Evolutionary conservation across 2,888 invertebrate genomes (phyloP), one percentile per base, ranked within the genome.

Genomic region (Pheosia tremula): DNA sequence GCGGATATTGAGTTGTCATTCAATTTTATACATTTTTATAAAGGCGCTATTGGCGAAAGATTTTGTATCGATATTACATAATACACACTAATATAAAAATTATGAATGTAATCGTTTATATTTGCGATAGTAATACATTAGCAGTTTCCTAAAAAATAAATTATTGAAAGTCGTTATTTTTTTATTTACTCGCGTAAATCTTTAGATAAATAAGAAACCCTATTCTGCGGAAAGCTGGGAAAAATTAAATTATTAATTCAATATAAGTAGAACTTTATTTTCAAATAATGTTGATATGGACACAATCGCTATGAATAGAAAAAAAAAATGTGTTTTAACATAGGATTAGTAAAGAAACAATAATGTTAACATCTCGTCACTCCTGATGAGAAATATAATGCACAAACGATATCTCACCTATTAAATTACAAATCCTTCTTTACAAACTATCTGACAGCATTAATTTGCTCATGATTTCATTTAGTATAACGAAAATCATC

Each of bases 11-110:
- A 77, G 81, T 81, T 81, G 78, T 81, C 80, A 80, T 75, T 74
- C 83, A 80, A 80, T 91, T 92, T 92, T 92, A 87, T 91, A 91
- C 89, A 89, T 90, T 90, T 91, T 87, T 90, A 90, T 86, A 83
- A 80, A 84, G 84, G 81, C 79, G 86, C 84, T 88, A 86, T 81
- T 81, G 84, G 86, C 85, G 86, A 86, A 85, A 88, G 83, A 84
- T 88, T 90, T 90, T 89, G 84, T 88, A 88, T 81, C 75, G 81
- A 85, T 87, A 84, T 85, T 84, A 84, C 80, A 74, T 80, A 81
- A 82, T 78, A 84, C 81, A 78, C 84, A 82, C 78, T 78, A 81
- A 24, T 24, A 24, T 24, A 24, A 76, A 84, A 87, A 85, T 85
- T 86, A 86, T 86, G 82, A 83, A 86, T 89, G 87, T 89, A 89